Conservation (phyloP, 2,113 vertebrate genomes). For the Epinephelus moara region DNA sequence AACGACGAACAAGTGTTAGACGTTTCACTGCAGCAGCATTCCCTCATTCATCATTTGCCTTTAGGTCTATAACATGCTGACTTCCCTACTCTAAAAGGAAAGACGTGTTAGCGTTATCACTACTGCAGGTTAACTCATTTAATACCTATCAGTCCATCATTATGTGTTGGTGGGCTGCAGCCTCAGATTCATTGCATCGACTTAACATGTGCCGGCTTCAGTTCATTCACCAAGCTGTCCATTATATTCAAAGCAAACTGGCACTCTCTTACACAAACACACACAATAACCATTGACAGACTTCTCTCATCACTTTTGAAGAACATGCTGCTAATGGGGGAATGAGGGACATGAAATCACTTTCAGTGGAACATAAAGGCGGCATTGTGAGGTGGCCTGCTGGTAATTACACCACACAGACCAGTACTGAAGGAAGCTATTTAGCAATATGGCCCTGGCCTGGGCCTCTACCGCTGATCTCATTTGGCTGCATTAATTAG, state of each 20-base stretch:
- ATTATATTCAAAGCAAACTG: constrained; percentile 62
- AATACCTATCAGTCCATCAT: background rate
- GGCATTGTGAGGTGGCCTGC: constrained; percentile 90
- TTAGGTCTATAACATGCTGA: background rate
- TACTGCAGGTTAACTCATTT: constrained; percentile 5
- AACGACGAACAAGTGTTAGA: background rate
- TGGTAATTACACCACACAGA: constrained; percentile 92
- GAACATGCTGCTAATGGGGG: constrained; percentile 65
- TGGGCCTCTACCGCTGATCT: constrained; percentile 95
- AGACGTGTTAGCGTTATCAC: background rate
- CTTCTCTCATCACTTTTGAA: constrained; percentile 63
- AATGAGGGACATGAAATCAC: constrained; percentile 92
- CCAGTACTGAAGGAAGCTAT: constrained; percentile 90
- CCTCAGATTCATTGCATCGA: constrained; percentile 21
- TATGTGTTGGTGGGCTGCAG: constrained; percentile 38
- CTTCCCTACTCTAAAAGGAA: background rate
- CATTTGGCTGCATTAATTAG: constrained; percentile 98
- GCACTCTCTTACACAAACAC: constrained; percentile 63
- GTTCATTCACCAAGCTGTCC: constrained; percentile 19
- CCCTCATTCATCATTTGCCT: background rate
- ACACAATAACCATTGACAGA: constrained; percentile 63
- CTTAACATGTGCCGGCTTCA: constrained; percentile 35
- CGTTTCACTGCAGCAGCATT: background rate
- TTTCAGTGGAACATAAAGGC: constrained; percentile 91
- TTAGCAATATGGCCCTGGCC: constrained; percentile 92